Base-by-base conservation (phyloP, 2,113 vertebrate genomes). In the Cottus gobio region DNA sequence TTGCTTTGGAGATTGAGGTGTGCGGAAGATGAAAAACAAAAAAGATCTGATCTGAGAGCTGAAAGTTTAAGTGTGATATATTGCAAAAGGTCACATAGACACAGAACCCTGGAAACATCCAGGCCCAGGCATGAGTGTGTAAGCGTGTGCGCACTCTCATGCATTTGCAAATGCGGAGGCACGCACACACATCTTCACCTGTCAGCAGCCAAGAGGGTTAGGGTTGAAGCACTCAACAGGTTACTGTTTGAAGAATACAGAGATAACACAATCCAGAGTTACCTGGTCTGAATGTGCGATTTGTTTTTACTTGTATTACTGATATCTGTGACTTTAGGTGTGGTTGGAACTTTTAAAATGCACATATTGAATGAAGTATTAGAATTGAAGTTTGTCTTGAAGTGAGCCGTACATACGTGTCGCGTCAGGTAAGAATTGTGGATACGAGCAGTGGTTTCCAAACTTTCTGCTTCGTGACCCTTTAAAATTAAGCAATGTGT, bases 201-300 rank as follows among this genome's bases (percentile, higher is more conserved):
- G 83, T 86, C 77, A 87, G 13, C 44, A 11, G 20, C 24, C 0
- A 26, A 73, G 39, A 75, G n/a, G n/a, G n/a, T n/a, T n/a, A n/a
- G n/a, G n/a, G n/a, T n/a, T 81, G 74, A 75, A 46, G 5, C 67
- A 39, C 83, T 83, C 75, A 70, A 71, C 75, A 76, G 26, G 79
- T 82, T 56, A 44, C 66, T 39, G 39, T 80, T 36, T 67, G 39
- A 77, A 71, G 63, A 81, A 79, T 77, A 58, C 36, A 60, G 28
- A 78, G 6, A 60, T 11, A 18, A 77, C 12, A 36, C 31, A 28
- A 57, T 62, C 18, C 56, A 71, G 31, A 13, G 48, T 61, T 48
- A 36, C 46, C 39, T 68, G 22, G 37, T 76, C 18, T 39, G 72
- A 77, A 34, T 66, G 31, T 26, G 70, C 58, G 15, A 44, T 65